These are phyloP conservation scores for Balanococcus diminutus DNA, from an alignment of 2,888 invertebrate species.

Conservation along the genomic window DNA sequence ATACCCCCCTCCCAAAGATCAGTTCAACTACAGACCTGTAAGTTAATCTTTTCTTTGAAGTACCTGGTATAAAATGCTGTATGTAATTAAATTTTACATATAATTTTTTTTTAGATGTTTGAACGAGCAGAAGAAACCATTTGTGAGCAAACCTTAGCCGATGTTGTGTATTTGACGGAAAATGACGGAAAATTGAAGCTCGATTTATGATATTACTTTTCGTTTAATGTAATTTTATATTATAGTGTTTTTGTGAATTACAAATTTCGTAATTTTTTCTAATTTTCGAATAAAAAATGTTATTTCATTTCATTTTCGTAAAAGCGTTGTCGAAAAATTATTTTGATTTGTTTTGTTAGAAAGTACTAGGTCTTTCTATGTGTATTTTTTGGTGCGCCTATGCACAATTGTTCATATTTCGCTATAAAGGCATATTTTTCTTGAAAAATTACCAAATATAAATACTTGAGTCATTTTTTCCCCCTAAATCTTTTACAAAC, in stretches of 20 bases:
- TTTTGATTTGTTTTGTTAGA: too few species aligned
- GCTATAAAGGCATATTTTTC: too few species aligned
- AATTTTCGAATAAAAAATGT: not conserved
- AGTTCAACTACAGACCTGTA: constrained; percentile 75
- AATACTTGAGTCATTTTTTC: too few species aligned
- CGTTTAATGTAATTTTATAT: not conserved
- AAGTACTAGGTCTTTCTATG: too few species aligned
- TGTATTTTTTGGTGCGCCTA: too few species aligned
- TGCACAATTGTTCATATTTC: too few species aligned
- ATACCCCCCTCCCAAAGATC: constrained; percentile 70
- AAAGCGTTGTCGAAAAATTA: not conserved
- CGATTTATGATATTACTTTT: constrained; percentile 63
- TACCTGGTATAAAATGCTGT: not conserved
- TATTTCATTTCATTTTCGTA: not conserved
- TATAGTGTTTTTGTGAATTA: not conserved
- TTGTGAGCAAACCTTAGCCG: constrained; percentile 92
- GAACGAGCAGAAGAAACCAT: constrained; percentile 91
- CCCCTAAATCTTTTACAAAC: too few species aligned
- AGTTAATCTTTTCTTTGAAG: constrained; percentile 61
- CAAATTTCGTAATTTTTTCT: not conserved
- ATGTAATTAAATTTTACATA: not conserved
- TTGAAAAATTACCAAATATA: too few species aligned
- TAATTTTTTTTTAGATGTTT: constrained; percentile 72
- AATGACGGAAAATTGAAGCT: constrained; percentile 88
- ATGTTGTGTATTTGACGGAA: constrained; percentile 88